Evolutionary conservation across 2,797 vertebrate species (phyloP).

Genomic region (Micropoecilia bifurca): DNA sequence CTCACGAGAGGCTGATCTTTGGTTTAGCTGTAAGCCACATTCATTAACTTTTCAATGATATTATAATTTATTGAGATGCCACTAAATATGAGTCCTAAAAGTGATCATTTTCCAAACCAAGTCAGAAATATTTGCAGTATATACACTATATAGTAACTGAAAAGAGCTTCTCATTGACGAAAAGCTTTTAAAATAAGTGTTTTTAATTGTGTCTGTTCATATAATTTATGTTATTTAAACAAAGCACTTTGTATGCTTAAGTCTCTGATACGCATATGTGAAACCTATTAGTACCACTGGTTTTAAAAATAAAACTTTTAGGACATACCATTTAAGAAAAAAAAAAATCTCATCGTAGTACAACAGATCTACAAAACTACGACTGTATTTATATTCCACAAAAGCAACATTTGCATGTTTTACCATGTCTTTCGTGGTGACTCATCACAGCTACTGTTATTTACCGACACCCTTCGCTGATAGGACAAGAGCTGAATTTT

Average conservation of each 20-base stretch:
- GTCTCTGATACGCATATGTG: not conserved
- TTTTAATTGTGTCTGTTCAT: not conserved
- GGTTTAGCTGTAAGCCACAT: slow-evolving; percentile 8
- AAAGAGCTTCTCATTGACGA: not conserved
- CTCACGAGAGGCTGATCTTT: not conserved
- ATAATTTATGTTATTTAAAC: slow-evolving; percentile 4
- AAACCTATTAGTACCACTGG: slow-evolving; percentile 6
- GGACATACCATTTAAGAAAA: slow-evolving; percentile 14
- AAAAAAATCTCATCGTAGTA: slow-evolving; percentile 8
- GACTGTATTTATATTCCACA: slow-evolving; percentile 19
- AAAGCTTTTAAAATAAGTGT: not conserved
- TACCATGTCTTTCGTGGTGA: slow-evolving; percentile 39
- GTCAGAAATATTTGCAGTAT: slow-evolving; percentile 11
- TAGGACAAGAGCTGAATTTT: slow-evolving; percentile 29
- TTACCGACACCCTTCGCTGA: slow-evolving; percentile 30
- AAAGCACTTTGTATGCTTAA: not conserved
- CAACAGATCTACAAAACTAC: slow-evolving; percentile 19
- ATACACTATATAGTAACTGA: not conserved
- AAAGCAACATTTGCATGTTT: slow-evolving; percentile 43
- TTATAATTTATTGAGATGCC: slow-evolving; percentile 11
- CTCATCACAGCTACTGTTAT: slow-evolving; percentile 32
- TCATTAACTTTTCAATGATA: not conserved
- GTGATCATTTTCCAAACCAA: slow-evolving; percentile 18
- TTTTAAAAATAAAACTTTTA: slow-evolving; percentile 32
- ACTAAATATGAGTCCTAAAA: slow-evolving; percentile 24